phyloP scores from a whole-genome alignment of 2,888 invertebrate species.

The Catocala nupta region DNA sequence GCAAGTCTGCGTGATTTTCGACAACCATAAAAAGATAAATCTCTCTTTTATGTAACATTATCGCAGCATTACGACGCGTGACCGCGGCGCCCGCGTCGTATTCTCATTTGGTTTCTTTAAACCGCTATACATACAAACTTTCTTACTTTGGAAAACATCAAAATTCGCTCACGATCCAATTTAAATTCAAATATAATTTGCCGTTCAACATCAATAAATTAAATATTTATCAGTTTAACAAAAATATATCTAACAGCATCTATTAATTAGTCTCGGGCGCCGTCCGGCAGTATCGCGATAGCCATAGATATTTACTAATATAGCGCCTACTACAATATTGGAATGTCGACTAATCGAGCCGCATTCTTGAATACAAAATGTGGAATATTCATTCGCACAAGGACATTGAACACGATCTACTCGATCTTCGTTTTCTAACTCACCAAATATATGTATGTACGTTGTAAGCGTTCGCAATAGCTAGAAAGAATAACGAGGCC shows the following conservation, averaged over 20 bases:
- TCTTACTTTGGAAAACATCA: conserved; percentile 15
- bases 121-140: conserved; percentile 16
- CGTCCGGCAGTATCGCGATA: conserved; percentile 64
- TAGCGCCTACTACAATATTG: conserved; percentile 70
- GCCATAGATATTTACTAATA: conserved; percentile 79
- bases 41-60: conserved; percentile 48
- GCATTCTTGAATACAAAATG: conserved; percentile 81
- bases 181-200: conserved; percentile 7
- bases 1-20: conserved; percentile 35
- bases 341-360: conserved; percentile 81
- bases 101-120: conserved; percentile 17
- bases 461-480: conserved; percentile 21
- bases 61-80: conserved; percentile 14
- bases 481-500: conserved; percentile 60
- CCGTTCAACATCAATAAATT: conserved; percentile 20
- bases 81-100: conserved; percentile 14
- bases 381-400: conserved; percentile 73
- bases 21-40: conserved; percentile 30
- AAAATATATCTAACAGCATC: conserved; percentile 56
- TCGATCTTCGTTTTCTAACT: conserved; percentile 48
- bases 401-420: conserved; percentile 67
- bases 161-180: background rate
- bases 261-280: conserved; percentile 73
- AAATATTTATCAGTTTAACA: conserved; percentile 20
- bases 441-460: conserved; percentile 18